phyloP scores from a whole-genome alignment of 2,888 invertebrate species.

The Trypoxylon attenuatum region DNA sequence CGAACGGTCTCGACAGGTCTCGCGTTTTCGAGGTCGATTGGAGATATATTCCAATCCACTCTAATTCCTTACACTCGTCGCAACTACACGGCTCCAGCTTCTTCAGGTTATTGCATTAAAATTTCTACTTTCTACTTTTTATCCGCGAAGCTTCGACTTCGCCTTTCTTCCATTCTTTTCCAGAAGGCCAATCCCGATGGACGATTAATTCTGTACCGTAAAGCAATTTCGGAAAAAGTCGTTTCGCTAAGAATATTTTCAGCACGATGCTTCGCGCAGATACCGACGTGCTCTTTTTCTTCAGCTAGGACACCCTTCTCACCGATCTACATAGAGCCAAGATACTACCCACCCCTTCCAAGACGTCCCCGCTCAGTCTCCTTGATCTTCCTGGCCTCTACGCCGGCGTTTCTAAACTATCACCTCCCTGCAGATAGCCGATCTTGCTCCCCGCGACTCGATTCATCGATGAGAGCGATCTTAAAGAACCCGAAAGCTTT shows the following conservation, averaged over 20 bases:
- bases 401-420: conserved; percentile 34
- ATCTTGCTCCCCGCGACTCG: conserved; percentile 38
- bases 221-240: conserved; percentile 26
- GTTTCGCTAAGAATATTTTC: conserved; percentile 29
- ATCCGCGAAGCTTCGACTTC: not conserved
- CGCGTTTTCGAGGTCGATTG: too few species aligned
- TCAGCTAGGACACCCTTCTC: not conserved
- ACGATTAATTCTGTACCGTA: conserved; percentile 30
- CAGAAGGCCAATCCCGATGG: not conserved
- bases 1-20: too few species aligned
- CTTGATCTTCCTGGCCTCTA: not conserved
- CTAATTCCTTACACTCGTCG: too few species aligned
- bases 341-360: conserved; percentile 5
- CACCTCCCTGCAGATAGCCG: conserved; percentile 19
- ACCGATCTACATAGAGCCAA: conserved; percentile 39
- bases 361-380: not conserved
- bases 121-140: not conserved
- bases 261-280: conserved; percentile 20
- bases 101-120: conserved; percentile 8
- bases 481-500: conserved; percentile 14
- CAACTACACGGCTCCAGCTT: too few species aligned
- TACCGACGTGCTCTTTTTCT: conserved; percentile 25
- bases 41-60: too few species aligned
- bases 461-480: conserved; percentile 33
- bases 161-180: not conserved